Evolutionary conservation across 2,888 invertebrate species (phyloP), one percentile per base, ranked within the genome.

Genomic region (Amiota minor): DNA sequence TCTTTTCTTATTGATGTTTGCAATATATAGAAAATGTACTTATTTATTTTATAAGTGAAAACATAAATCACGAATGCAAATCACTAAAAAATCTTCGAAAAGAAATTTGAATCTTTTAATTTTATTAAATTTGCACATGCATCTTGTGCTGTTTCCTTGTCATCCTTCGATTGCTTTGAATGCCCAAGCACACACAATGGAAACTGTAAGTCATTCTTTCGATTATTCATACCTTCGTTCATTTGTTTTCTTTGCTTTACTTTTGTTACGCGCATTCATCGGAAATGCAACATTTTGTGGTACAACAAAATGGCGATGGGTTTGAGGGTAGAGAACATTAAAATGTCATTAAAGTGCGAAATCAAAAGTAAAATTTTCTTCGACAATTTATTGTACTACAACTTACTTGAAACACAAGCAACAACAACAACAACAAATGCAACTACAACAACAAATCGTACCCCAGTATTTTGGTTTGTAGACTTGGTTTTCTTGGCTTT

Each of bases 281-380:
- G 62, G 62, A 62, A 62, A 45, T 62, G 64, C 53, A 56, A 67
- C 67, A 56, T 55, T 68, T 59, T 70, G 67, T 47, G 64, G 18
- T 20, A 45, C 62, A 45, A 10, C 45, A 62, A 45, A 46, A 45
- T n/a, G 1, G 10, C 62, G 45, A 50, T 59, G 45, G 16, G 50
- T 67, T 9, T 35, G 49, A 35, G 35, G 35, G 35, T 35, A 35
- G 35, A 35, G 77, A 83, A 76, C 86, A 85, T 85, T 86, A 85
- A 85, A 85, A 86, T 84, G 85, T 85, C 85, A 80, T 85, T 85
- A 85, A 83, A 85, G 81, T 77, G 78, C 79, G 76, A 82, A 85
- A 86, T 85, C 85, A 86, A 85, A 83, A 82, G 82, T 80, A 77
- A 81, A 81, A 79, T 82, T 84, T 81, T 74, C 79, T 77, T 79